These are phyloP conservation scores for Galaxea fascicularis DNA, from an alignment of 92 coral and sea anemone genomes.

Conservation along the genomic window DNA sequence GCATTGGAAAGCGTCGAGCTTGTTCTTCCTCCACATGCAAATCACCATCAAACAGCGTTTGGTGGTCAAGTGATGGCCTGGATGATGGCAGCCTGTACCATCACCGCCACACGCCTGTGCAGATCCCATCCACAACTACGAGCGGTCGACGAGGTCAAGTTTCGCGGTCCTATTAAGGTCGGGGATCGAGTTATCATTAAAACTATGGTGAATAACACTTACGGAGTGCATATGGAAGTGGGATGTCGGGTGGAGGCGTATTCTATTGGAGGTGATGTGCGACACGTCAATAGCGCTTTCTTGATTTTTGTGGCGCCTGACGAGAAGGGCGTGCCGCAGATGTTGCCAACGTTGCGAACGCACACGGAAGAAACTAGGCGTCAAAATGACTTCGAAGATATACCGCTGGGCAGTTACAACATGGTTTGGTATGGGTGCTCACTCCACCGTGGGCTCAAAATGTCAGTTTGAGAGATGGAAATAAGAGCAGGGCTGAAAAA, in stretches of 20 bases:
- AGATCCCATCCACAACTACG: constrained; percentile 66
- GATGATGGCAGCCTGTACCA: constrained; percentile 78
- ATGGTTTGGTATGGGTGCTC: too few relatives aligned
- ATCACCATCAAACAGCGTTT: constrained; percentile 83
- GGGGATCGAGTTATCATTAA: constrained; percentile 80
- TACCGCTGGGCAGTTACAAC: too few relatives aligned
- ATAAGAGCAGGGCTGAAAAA: too few relatives aligned
- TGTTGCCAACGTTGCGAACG: constrained; percentile 40
- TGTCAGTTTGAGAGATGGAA: too few relatives aligned
- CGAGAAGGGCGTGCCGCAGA: constrained; percentile 55
- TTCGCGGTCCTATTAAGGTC: constrained; percentile 72
- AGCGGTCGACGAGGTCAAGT: constrained; percentile 78
- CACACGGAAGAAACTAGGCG: constrained; percentile 61
- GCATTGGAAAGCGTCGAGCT: constrained; percentile 77
- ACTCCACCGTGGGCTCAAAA: too few relatives aligned
- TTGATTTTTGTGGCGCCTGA: constrained; percentile 75
- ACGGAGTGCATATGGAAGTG: constrained; percentile 72
- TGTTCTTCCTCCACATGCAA: constrained; percentile 81
- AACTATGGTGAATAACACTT: constrained; percentile 82
- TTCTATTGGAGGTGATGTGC: constrained; percentile 71
- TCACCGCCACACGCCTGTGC: constrained; percentile 80
- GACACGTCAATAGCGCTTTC: constrained; percentile 86
- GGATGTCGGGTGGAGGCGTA: constrained; percentile 85
- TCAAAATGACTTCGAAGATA: too few relatives aligned
- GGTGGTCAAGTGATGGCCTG: constrained; percentile 91